Conservation (phyloP, 2,888 invertebrate genomes). For the Apamea monoglypha region DNA sequence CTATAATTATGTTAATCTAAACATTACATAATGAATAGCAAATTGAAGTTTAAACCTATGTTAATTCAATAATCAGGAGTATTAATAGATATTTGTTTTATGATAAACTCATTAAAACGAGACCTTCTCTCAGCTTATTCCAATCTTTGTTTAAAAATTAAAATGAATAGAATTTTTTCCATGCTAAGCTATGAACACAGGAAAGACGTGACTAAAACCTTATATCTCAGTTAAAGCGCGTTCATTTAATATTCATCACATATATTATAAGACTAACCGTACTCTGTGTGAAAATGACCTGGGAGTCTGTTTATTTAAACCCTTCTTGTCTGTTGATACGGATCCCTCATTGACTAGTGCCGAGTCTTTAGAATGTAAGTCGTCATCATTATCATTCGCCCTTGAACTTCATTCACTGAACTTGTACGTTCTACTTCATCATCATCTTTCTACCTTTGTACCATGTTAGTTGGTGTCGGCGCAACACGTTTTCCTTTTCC, state of each 20-base stretch:
- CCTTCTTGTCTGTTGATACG: conserved; percentile 8
- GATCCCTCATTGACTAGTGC: background rate
- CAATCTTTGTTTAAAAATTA: conserved; percentile 17
- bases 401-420: background rate
- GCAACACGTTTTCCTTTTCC: no score
- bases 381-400: no score
- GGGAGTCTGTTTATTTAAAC: conserved; percentile 11
- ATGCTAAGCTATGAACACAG: background rate
- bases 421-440: background rate
- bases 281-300: conserved; percentile 34
- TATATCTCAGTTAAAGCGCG: conserved; percentile 24
- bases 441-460: background rate
- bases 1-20: background rate
- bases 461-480: background rate
- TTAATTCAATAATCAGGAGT: no score
- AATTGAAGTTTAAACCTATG: background rate
- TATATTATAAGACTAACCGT: conserved; percentile 48
- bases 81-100: background rate
- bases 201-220: conserved; percentile 20
- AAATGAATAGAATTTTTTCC: conserved; percentile 13
- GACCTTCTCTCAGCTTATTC: background rate
- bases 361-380: background rate
- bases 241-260: conserved; percentile 36
- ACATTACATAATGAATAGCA: no score
- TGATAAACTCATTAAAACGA: background rate